A percentile compares a stretch with the other conserved stretches of the same genome.
Conservation (phyloP, 2,113 vertebrate genomes). For the Orcinus orca region DNA sequence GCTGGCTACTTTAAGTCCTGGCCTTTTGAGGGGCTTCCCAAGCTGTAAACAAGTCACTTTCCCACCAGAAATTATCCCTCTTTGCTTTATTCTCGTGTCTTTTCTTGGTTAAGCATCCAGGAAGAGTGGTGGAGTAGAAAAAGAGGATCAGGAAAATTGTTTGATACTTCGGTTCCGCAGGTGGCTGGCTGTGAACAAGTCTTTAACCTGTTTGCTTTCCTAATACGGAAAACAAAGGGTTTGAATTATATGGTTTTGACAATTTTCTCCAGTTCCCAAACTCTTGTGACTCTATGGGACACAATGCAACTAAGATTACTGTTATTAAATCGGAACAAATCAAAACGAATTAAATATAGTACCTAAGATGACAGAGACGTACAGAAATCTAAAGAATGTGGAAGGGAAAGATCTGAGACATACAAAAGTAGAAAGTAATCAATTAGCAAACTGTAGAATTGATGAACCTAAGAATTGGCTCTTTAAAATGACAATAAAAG, state of each 20-base stretch:
- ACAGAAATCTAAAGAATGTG: background rate
- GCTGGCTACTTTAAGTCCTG: background rate
- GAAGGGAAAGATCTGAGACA: background rate
- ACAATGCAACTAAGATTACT: background rate
- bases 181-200: background rate
- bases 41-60: background rate
- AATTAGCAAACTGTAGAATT: background rate
- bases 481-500: background rate
- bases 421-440: background rate
- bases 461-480: background rate
- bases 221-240: background rate
- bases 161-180: background rate
- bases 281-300: background rate
- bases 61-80: background rate
- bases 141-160: background rate
- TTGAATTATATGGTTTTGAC: background rate
- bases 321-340: background rate
- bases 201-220: background rate
- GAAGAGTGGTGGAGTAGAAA: background rate
- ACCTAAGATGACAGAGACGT: background rate
- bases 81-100: background rate
- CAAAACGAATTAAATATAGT: constrained; percentile 25
- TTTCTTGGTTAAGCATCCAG: background rate
- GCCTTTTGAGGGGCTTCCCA: background rate
- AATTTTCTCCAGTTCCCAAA: background rate